Evolutionary conservation across 1,140 invertebrate genomes (phyloP).

Genomic region (Ostrea denselamellosa): DNA sequence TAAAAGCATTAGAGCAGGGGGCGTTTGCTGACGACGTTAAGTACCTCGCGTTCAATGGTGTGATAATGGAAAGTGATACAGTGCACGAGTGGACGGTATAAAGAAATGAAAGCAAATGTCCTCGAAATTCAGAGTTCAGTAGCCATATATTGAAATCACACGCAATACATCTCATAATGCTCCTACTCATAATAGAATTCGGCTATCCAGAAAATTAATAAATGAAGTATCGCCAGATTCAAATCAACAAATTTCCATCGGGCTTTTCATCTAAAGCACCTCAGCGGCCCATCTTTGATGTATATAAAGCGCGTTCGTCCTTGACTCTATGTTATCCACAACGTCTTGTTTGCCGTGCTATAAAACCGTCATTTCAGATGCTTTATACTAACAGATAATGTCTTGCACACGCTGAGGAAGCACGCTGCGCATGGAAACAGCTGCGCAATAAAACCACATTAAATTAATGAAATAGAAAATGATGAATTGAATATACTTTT

Average conservation of each 20-base stretch:
- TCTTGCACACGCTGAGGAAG: background rate
- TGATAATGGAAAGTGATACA: background rate
- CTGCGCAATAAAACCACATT: slow-evolving; percentile 24
- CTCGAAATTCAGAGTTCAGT: background rate
- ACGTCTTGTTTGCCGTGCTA: background rate
- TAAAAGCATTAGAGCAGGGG: background rate
- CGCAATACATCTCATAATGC: background rate
- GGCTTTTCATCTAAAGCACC: slow-evolving; percentile 11
- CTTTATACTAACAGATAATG: slow-evolving; percentile 10
- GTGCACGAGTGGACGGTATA: background rate
- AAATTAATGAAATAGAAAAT: slow-evolving; percentile 39
- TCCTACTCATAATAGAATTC: slow-evolving; percentile 18
- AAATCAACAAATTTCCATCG: slow-evolving; percentile 31
- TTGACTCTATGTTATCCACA: background rate
- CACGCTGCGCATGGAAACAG: slow-evolving; percentile 16
- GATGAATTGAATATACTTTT: slow-evolving; percentile 11
- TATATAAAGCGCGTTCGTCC: slow-evolving; percentile 18
- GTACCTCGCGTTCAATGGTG: background rate
- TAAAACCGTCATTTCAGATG: background rate
- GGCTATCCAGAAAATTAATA: slow-evolving; percentile 34
- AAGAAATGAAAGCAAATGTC: background rate
- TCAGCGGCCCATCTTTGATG: slow-evolving; percentile 19
- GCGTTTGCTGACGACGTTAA: background rate
- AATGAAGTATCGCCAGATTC: slow-evolving; percentile 22
- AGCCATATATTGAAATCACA: slow-evolving; percentile 21